Evolutionary conservation across 2,113 vertebrate species (phyloP), one percentile per base, ranked within the genome.

Genomic region (Gymnogyps californianus): DNA sequence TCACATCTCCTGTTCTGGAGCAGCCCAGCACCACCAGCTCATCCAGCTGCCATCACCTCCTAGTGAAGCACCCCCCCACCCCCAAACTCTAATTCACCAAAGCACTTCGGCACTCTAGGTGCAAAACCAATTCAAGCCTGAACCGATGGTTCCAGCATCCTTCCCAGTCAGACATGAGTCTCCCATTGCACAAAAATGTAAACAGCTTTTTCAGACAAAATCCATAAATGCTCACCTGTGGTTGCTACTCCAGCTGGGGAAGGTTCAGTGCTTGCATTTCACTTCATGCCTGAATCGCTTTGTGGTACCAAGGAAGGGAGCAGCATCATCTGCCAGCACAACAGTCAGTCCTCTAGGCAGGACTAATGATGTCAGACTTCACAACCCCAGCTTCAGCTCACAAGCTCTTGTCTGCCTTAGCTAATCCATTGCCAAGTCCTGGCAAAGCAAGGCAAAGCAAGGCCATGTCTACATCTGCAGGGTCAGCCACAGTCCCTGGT

Each of bases 201-300:
- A 93, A 55, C 32, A 40, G 87, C 67, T 90, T 81, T 62, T 84
- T 78, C 80, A 77, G 77, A 81, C 67, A 59, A 88, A 95, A 79
- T 26, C 72, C 52, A 51, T 62, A 71, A 89, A 69, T 13, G 59
- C 52, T 87, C 76, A 81, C 77, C 94, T 91, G 76, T 16, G 12
- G 36, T 13, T 71, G 52, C 80, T 46, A 36, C 61, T 75, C 55
- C 38, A 75, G 38, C 38, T 47, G 44, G 51, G 52, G 36, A 77
- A 18, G 51, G 54, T 22, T 87, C 89, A 59, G 42, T 15, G 42
- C 69, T 44, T 65, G 74, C 36, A 65, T 44, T 36, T 74, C 44
- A 76, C 44, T 89, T 72, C 42, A 34, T 3, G 14, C 10, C 6
- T 66, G 55, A 49, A 15, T 21, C 0, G 0, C 59, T 38, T 26